Base-by-base conservation (phyloP, 2,113 vertebrate species). In the Odocoileus hemionus region DNA sequence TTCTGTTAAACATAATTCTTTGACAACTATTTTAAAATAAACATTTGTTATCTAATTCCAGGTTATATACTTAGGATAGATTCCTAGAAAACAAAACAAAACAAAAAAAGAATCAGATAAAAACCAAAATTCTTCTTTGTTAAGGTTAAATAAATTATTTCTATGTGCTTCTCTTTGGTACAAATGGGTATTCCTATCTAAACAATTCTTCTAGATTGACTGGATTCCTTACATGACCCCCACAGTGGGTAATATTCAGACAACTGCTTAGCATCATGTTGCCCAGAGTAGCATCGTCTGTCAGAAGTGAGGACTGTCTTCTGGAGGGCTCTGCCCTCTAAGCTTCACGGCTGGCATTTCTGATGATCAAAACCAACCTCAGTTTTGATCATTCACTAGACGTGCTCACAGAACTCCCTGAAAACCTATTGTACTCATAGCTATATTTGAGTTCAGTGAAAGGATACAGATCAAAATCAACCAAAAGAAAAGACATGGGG, bases 251-350 rank as follows among this genome's bases (percentile, higher is more conserved):
- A 8, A 25, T 36, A 39, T 70, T 78, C 45, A 43, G 23, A 52
- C 7, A 86, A 70, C 28, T 28, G 4, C 39, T 60, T 43, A 60
- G 33, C 15, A 23, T 16, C 15, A 9, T 2, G 9, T 61, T 28
- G 2, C 10, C 28, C 12, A 2, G 10, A 23, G 45, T 16, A n/a
- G 39, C 25, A 50, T 4, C 6, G 23, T 30, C 25, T 2, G 17
- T 8, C 47, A 52, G 55, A 82, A 61, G 45, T 14, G 50, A 55
- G 7, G n/a, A 3, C 14, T 13, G 16, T 60, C 43, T 60, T 57
- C 8, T n/a, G 15, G 55, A 21, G 6, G 11, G 3, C 6, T 2
- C 3, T 60, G 36, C 6, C 14, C 16, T n/a, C 8, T 2, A 33
- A 90, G 36, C 74, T 14, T 57, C 14, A 13, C 8, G 36, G 33